Evolutionary conservation across 2,888 invertebrate species (phyloP).

Genomic region (Timandra comae): DNA sequence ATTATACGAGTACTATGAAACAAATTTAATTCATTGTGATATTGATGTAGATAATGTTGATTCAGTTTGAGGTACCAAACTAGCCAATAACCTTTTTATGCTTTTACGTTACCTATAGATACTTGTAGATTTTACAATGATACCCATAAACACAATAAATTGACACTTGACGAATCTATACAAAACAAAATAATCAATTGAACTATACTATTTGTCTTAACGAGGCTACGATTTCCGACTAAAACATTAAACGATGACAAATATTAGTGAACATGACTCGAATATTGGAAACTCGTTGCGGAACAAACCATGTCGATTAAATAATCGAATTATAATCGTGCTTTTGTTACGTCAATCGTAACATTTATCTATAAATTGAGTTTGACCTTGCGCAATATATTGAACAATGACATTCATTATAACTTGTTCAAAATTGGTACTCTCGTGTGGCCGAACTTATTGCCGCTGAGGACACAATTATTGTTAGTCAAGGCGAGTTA

Average conservation of each 20-base stretch:
- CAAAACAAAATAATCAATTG: no score
- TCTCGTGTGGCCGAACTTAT: constrained; percentile 6
- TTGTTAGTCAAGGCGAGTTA: constrained; percentile 7
- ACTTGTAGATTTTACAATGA: no score
- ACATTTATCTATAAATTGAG: constrained; percentile 54
- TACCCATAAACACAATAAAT: no score
- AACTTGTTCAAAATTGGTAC: constrained; percentile 29
- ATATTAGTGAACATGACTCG: constrained; percentile 3
- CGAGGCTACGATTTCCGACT: no score
- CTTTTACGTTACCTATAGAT: no score
- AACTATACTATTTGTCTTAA: no score
- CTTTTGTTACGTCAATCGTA: constrained; percentile 44
- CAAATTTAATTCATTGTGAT: no score
- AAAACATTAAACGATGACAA: constrained; percentile 1
- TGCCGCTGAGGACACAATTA: constrained; percentile 22
- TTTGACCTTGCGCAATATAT: constrained; percentile 45
- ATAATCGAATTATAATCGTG: constrained; percentile 31
- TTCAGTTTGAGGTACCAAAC: no score
- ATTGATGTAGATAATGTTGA: no score
- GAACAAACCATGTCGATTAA: constrained; percentile 20
- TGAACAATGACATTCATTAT: constrained; percentile 49
- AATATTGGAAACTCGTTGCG: constrained; percentile 4
- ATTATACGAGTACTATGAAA: no score
- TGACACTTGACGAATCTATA: no score
- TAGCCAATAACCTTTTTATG: no score